phyloP scores from a whole-genome alignment of 2,797 vertebrate genomes.

The Tamandua tetradactyla region DNA sequence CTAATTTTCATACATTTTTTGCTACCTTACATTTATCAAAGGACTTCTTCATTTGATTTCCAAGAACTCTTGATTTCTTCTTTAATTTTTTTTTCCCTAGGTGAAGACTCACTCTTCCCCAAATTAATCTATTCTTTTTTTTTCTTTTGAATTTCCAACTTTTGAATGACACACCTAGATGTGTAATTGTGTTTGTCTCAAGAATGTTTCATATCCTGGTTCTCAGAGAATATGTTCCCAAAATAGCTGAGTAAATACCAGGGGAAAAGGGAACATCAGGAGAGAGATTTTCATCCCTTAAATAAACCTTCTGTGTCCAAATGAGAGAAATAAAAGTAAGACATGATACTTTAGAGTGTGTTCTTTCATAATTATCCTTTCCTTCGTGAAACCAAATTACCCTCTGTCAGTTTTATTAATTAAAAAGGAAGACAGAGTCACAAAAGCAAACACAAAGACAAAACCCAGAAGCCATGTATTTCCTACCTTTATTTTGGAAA shows the following conservation, averaged over 20 bases:
- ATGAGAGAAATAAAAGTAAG: constrained; percentile 30
- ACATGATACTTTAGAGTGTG: background rate
- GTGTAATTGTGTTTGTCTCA: background rate
- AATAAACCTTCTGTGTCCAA: constrained; percentile 25
- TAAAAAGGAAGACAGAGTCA: constrained; percentile 20
- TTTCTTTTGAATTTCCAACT: constrained; percentile 34
- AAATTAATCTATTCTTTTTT: constrained; percentile 1
- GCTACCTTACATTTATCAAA: constrained; percentile 39
- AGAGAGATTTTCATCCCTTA: constrained; percentile 9
- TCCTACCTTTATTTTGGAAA: constrained; percentile 41
- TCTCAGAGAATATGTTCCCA: constrained; percentile 16
- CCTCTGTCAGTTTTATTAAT: constrained; percentile 26
- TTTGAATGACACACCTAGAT: background rate
- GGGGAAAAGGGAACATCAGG: background rate
- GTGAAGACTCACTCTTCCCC: background rate
- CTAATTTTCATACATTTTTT: background rate
- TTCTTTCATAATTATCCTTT: constrained; percentile 7
- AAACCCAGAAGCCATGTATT: background rate
- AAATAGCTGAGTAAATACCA: constrained; percentile 13
- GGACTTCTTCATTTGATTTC: constrained; percentile 46
- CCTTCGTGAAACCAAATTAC: background rate
- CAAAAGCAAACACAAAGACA: constrained; percentile 6
- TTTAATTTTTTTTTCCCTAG: constrained; percentile 27
- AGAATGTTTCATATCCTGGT: background rate
- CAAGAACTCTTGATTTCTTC: constrained; percentile 39